A percentile compares a stretch with the other conserved stretches of the same genome.
These are phyloP conservation scores for Aphelocoma californica DNA, from an alignment of 2,797 vertebrate species.

Conservation along the genomic window DNA sequence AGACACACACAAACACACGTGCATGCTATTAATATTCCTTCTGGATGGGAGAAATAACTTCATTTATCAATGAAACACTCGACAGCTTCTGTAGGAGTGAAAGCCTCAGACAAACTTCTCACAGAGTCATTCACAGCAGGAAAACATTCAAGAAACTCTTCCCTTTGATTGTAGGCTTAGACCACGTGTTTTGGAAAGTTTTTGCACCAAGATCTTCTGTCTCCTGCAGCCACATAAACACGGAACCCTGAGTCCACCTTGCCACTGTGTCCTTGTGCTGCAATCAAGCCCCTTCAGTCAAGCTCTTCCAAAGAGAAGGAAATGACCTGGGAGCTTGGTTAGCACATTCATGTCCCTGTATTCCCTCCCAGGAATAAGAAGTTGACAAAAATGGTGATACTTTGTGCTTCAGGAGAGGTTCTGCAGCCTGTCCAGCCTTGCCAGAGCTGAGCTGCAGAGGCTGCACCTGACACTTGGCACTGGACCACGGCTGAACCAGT, in stretches of 20 bases:
- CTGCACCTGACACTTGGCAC: background rate
- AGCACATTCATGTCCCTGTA: rapidly evolving
- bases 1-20: conserved; percentile 8
- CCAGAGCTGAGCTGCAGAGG: background rate
- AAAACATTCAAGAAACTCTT: background rate
- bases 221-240: background rate
- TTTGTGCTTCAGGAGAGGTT: background rate
- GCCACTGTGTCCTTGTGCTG: background rate
- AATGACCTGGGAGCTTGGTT: background rate
- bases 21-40: background rate
- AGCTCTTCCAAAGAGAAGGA: background rate
- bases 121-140: background rate
- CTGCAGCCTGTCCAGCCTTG: background rate
- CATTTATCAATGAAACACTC: background rate
- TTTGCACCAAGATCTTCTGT: background rate
- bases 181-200: rapidly evolving
- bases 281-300: background rate
- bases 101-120: background rate
- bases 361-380: background rate
- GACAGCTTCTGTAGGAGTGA: background rate
- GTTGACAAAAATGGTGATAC: background rate
- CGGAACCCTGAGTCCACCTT: background rate
- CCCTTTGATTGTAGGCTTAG: background rate
- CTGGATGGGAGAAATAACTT: background rate
- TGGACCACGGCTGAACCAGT: background rate